Evolutionary conservation across 2,113 vertebrate genomes (phyloP).

Genomic region (Centropus unirufus): DNA sequence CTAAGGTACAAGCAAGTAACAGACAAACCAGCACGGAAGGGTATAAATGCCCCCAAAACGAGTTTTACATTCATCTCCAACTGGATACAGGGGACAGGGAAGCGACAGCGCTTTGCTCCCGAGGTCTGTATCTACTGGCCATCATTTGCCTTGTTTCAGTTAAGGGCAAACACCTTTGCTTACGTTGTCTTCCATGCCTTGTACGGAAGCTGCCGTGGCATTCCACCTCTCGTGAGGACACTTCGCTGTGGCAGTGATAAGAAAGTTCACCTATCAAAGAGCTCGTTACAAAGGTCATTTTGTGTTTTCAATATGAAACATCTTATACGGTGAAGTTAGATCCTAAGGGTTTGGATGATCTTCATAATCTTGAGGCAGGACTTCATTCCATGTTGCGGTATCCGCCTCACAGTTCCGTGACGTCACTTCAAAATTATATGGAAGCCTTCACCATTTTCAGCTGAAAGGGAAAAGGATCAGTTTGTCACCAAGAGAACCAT

Average conservation of each 20-base stretch:
- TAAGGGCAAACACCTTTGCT: conserved; percentile 61
- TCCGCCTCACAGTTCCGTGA: conserved; percentile 31
- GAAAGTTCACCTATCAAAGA: conserved; percentile 73
- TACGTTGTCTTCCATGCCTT: conserved; percentile 49
- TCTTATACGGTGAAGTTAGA: conserved; percentile 81
- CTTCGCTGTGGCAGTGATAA: conserved; percentile 75
- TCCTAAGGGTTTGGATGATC: conserved; percentile 75
- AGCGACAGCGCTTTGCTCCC: not conserved
- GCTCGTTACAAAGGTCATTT: conserved; percentile 76
- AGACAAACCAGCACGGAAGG: conserved; percentile 79
- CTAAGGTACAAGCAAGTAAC: conserved; percentile 63
- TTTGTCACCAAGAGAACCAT: not conserved
- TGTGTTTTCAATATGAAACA: conserved; percentile 89
- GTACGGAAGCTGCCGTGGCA: conserved; percentile 33
- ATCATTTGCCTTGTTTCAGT: conserved; percentile 60
- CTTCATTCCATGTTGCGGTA: conserved; percentile 68
- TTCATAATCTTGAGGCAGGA: conserved; percentile 73
- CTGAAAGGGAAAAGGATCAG: conserved; percentile 65
- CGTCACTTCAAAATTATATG: conserved; percentile 95
- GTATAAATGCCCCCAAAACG: conserved; percentile 76
- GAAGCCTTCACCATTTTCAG: conserved; percentile 91
- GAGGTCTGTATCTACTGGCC: conserved; percentile 72
- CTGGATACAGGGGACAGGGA: conserved; percentile 69
- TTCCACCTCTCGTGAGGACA: conserved; percentile 63
- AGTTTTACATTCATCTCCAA: conserved; percentile 81